Evolutionary conservation across 2,113 vertebrate species (phyloP).

Genomic region (Hystrix cristata): DNA sequence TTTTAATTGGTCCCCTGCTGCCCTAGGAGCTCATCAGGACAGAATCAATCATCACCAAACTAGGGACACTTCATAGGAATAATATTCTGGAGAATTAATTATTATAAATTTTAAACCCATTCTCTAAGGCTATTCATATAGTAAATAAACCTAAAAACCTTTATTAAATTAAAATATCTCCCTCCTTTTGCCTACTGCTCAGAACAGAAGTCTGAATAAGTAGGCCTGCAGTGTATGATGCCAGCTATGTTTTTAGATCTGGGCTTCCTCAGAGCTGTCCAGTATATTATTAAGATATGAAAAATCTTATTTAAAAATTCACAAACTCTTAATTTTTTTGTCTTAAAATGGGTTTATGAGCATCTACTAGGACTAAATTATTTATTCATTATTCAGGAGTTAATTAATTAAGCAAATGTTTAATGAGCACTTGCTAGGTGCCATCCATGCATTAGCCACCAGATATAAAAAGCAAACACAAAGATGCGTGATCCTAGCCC

Average conservation of each 20-base stretch:
- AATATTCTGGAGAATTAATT: not conserved
- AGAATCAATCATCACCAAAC: not conserved
- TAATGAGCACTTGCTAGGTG: slow-evolving; percentile 6
- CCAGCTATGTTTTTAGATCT: not conserved
- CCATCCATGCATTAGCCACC: not conserved
- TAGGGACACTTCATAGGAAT: not conserved
- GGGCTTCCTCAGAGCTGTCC: not conserved
- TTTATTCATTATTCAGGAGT: not conserved
- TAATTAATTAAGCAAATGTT: not conserved
- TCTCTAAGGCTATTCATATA: slow-evolving; percentile 29
- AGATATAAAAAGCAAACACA: not conserved
- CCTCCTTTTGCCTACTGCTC: not conserved
- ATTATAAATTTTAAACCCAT: not conserved
- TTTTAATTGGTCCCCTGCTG: not conserved
- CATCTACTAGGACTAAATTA: slow-evolving; percentile 9
- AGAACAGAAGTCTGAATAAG: not conserved
- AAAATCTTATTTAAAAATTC: slow-evolving; percentile 25
- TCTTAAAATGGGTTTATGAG: slow-evolving; percentile 42
- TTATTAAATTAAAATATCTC: not conserved
- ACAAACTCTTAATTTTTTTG: slow-evolving; percentile 30
- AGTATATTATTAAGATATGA: not conserved
- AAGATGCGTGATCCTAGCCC: not conserved
- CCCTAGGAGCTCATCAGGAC: not conserved
- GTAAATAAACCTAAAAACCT: not conserved
- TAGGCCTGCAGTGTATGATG: not conserved